Percentiles rank a stretch among this genome's conserved stretches.
Evolutionary conservation across 2,113 vertebrate genomes (phyloP).

Genomic region (Callionymus lyra): DNA sequence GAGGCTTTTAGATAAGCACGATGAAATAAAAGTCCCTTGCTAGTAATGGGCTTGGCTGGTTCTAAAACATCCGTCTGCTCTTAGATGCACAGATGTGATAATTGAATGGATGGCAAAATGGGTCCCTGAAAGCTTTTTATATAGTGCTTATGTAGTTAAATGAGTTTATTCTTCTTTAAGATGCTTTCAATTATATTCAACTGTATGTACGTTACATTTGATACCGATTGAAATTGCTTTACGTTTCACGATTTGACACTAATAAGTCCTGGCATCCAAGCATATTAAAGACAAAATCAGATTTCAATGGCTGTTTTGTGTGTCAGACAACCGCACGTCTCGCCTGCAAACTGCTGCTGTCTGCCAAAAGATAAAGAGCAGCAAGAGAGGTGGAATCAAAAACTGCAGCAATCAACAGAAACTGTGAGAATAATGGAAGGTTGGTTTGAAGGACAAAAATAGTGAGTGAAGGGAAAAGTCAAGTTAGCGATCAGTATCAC

Average conservation of each 20-base stretch:
- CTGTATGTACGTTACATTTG: no score
- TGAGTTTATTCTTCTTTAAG: no score
- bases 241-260: no score
- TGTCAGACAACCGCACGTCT: constrained; percentile 42
- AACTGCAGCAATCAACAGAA: constrained; percentile 22
- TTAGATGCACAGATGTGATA: constrained; percentile 25
- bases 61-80: constrained; percentile 30
- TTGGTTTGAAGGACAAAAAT: neutral
- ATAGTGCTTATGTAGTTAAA: no score
- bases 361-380: constrained; percentile 37
- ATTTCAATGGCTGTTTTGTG: constrained; percentile 10
- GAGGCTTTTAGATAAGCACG: constrained; percentile 36
- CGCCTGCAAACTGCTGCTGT: constrained; percentile 38
- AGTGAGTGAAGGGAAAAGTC: neutral
- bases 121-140: no score
- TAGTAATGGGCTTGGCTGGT: constrained; percentile 25
- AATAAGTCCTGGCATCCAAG: no score
- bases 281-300: no score
- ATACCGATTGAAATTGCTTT: no score
- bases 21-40: constrained; percentile 33
- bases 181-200: no score
- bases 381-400: constrained; percentile 6
- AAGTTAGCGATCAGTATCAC: no score
- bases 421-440: neutral
- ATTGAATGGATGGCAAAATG: no score